phyloP scores from a whole-genome alignment of 2,797 vertebrate genomes.

The Danio jaintianensis region DNA sequence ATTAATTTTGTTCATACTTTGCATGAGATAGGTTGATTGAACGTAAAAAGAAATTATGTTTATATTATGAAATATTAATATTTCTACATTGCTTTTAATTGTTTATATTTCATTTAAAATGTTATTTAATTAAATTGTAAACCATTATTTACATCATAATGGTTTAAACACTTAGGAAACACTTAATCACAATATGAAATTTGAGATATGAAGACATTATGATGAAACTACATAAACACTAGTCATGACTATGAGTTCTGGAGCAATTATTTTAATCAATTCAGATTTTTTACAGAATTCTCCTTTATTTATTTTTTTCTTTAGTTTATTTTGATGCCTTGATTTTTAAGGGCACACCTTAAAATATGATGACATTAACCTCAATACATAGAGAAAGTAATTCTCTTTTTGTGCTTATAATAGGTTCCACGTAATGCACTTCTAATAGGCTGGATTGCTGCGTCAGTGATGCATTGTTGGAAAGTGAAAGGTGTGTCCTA shows the following conservation, averaged over 20 bases:
- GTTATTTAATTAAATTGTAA: background rate
- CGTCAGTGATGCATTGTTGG: constrained; percentile 65
- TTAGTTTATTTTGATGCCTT: background rate
- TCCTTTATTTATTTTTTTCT: background rate
- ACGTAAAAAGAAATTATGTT: too few species aligned
- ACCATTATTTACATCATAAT: background rate
- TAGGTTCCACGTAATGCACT: constrained; percentile 38
- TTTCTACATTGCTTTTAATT: too few species aligned
- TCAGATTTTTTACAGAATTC: background rate
- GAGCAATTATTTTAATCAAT: background rate
- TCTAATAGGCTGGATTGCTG: constrained; percentile 22
- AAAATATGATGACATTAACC: background rate
- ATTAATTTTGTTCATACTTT: background rate
- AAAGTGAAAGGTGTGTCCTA: constrained; percentile 70
- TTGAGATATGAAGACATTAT: background rate
- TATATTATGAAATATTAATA: too few species aligned
- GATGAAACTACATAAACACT: background rate
- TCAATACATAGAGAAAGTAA: constrained; percentile 10
- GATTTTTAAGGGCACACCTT: constrained; percentile 9
- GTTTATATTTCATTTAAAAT: background rate
- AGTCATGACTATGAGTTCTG: background rate
- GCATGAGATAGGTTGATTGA: background rate
- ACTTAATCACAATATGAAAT: background rate
- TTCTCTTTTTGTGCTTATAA: constrained; percentile 47
- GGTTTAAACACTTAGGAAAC: too few species aligned